Evolutionary conservation across 2,888 invertebrate genomes (phyloP).

Genomic region (Chromoteleia sp.): DNA sequence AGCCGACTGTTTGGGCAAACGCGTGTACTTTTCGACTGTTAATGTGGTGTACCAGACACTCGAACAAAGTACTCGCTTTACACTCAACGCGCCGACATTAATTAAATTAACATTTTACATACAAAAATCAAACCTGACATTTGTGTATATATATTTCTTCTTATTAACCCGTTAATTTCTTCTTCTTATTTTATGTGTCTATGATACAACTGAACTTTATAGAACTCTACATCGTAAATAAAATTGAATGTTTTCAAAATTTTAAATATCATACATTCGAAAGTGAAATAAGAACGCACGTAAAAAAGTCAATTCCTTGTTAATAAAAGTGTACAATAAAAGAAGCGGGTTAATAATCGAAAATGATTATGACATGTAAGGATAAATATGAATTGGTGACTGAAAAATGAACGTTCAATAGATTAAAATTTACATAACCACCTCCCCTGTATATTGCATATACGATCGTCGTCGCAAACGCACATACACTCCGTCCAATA

Average conservation of each 20-base stretch:
- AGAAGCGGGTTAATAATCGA: slow-evolving; percentile 27
- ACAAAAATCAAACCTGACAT: slow-evolving; percentile 19
- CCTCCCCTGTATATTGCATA: slow-evolving; percentile 51
- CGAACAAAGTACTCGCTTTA: slow-evolving; percentile 30
- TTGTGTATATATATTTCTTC: neutral
- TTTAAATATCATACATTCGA: neutral
- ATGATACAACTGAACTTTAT: too few species aligned
- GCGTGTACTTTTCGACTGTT: slow-evolving; percentile 11
- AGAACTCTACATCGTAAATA: too few species aligned
- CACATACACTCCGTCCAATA: slow-evolving; percentile 42
- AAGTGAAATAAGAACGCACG: slow-evolving; percentile 1
- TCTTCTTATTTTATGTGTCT: too few species aligned
- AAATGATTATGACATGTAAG: slow-evolving; percentile 13
- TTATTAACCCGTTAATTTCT: slow-evolving; percentile 29
- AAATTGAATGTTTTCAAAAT: neutral
- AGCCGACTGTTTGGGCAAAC: slow-evolving; percentile 38
- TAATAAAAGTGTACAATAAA: slow-evolving; percentile 12
- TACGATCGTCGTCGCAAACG: slow-evolving; percentile 42
- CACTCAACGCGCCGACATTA: slow-evolving; percentile 20
- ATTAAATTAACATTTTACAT: slow-evolving; percentile 6
- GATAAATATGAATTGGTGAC: slow-evolving; percentile 29
- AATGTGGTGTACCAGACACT: slow-evolving; percentile 19
- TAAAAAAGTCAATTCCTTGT: slow-evolving; percentile 40
- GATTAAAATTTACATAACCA: slow-evolving; percentile 29
- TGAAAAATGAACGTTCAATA: slow-evolving; percentile 36